phyloP scores from a whole-genome alignment of 2,888 invertebrate species.

The Drosophila colorata region DNA sequence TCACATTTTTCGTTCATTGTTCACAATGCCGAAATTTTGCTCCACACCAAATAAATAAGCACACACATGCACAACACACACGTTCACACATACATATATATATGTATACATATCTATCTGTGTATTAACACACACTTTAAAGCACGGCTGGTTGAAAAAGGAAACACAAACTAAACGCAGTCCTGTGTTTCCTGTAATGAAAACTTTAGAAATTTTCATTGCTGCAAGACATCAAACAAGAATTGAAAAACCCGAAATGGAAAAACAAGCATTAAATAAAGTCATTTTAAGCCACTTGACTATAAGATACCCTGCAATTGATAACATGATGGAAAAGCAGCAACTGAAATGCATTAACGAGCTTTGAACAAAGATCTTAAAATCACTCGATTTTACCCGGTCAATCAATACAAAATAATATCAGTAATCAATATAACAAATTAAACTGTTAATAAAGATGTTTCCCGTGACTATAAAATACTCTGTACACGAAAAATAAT shows the following conservation, averaged over 20 bases:
- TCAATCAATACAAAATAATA: not conserved
- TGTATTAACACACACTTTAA: conserved; percentile 3
- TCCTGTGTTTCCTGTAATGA: conserved; percentile 76
- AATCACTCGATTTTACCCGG: not conserved
- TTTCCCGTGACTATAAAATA: too few species aligned
- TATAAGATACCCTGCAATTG: conserved; percentile 27
- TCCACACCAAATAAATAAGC: conserved; percentile 71
- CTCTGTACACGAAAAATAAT: too few species aligned
- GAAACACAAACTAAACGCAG: conserved; percentile 71
- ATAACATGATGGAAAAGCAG: too few species aligned
- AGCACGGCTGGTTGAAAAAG: conserved; percentile 27
- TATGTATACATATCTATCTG: not conserved
- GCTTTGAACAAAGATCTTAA: too few species aligned
- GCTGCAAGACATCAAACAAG: conserved; percentile 32
- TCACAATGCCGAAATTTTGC: conserved; percentile 67
- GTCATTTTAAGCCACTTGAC: not conserved
- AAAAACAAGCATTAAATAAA: conserved; percentile 27
- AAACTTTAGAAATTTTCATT: conserved; percentile 61
- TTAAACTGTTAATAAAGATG: too few species aligned
- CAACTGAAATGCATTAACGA: too few species aligned
- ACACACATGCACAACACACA: conserved; percentile 25
- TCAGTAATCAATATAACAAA: too few species aligned
- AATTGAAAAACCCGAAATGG: conserved; percentile 23
- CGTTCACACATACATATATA: conserved; percentile 15
- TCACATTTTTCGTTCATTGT: conserved; percentile 63